Evolutionary conservation across 2,113 vertebrate genomes (phyloP), one percentile per base, ranked within the genome.

Genomic region (Chelonoidis abingdonii): DNA sequence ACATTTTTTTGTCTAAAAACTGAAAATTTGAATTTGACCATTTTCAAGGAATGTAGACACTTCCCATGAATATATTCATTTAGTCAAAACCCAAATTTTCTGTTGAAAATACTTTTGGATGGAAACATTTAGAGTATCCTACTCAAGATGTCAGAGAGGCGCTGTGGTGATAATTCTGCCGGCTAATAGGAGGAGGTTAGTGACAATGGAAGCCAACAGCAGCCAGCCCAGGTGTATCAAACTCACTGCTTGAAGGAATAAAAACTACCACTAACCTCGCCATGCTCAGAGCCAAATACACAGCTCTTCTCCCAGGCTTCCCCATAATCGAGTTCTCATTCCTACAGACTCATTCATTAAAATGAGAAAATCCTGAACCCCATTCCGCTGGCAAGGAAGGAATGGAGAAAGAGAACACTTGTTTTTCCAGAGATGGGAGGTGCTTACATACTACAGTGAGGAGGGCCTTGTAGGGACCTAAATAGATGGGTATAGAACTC

Each of bases 231-330:
- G 78, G n/a, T 27, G 38, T 57, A 24, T n/a, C 75, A 89, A 47
- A 24, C 31, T 76, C 84, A 10, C 44, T 11, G 1, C 5, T 19
- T 35, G 19, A n/a, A 78, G 75, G 65, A 47, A 76, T 4, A 41
- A 85, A 90, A 78, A 47, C 5, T 14, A 47, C 12, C 13, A 49
- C 7, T 8, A 82, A 25, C 2, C 56, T 1, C 0, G 2, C n/a
- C 4, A 3, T 12, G 16, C 47, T 65, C 31, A 4, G 47, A 84
- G 52, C 78, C 78, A 72, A n/a, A 72, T 10, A 38, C 65, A n/a
- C n/a, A 72, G n/a, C 35, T 72, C 17, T 72, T 21, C 65, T 21
- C 17, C 17, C 17, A 19, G 17, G 2, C 19, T 72, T 72, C 9
- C 65, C 65, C n/a, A 72, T 19, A 21, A 72, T 9, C 38, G 17